Base-by-base conservation (phyloP, 2,888 invertebrate genomes). In the Heliothis peltigera region DNA sequence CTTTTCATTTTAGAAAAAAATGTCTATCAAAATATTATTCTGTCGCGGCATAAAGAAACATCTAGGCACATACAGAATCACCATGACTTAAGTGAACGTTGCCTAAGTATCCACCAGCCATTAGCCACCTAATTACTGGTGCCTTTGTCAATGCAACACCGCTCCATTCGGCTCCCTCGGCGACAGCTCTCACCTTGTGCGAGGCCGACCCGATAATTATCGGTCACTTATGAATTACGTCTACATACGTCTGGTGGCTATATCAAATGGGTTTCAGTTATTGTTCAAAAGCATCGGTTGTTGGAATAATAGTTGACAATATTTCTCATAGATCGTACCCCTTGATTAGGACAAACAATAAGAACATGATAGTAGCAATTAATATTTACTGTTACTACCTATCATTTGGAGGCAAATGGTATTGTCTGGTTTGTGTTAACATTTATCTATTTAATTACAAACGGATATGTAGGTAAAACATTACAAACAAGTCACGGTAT, bases 91-190 rank as follows among this genome's bases (percentile, higher is more conserved):
- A 25, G 19, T 46, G 43, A 39, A 21, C 21, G 18, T 61, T 19
- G 46, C 10, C 6, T 15, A 48, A 17, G 46, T 70, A 42, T 18
- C 8, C 64, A 64, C 51, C 64, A 42, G 22, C 12, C 64, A 64
- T 64, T 71, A 53, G 35, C 48, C 21, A 25, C 19, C 61, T 58
- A 46, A 85, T 87, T 85, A 81, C 79, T 81, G 82, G 79, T 80
- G 84, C 85, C 87, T 85, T 87, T 87, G 87, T 87, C 85, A 88
- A 88, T 88, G 83, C 79, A 82, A 80, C 81, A 81, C 83, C 63
- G 61, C 35, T 46, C 83, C 82, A 83, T 70, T 79, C 87, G 86
- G 84, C 85, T 87, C 84, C 15, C 39, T 39, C 39, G 39, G 39
- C 39, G 15, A n/a, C 39, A n/a, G n/a, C 15, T n/a, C 39, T 39